phyloP scores from a whole-genome alignment of 2,113 vertebrate species.

The Chauna torquata region DNA sequence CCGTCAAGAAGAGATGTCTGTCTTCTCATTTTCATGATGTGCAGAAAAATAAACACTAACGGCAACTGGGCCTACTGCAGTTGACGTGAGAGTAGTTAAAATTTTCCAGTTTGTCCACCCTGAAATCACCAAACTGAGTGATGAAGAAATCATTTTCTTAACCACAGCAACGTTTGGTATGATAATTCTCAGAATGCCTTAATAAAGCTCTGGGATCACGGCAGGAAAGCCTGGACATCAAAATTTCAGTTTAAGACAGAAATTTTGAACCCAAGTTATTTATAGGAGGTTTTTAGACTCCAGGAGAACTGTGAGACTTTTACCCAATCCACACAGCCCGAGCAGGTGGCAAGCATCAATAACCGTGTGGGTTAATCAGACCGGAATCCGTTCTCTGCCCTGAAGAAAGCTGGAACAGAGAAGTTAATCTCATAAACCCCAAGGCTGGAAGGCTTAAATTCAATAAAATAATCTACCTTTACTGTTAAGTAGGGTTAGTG shows the following conservation, averaged over 20 bases:
- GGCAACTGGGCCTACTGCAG: neutral
- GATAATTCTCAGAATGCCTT: neutral
- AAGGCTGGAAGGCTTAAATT: neutral
- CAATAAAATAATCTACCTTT: constrained; percentile 21
- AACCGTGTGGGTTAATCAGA: neutral
- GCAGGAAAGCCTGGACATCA: neutral
- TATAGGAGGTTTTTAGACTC: neutral
- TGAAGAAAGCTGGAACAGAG: neutral
- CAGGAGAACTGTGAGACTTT: neutral
- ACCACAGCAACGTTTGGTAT: neutral
- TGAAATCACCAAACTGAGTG: neutral
- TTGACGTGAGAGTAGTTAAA: neutral
- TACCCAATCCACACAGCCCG: neutral
- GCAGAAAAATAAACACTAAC: neutral
- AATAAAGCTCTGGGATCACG: neutral
- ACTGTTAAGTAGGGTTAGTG: constrained; percentile 37
- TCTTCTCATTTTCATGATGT: neutral
- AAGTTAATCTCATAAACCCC: constrained; percentile 14
- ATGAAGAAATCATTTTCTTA: neutral
- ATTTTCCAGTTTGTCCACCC: neutral
- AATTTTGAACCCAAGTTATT: neutral
- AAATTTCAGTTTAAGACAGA: neutral
- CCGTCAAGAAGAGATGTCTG: neutral
- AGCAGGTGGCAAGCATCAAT: neutral
- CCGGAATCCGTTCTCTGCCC: neutral